Conservation (phyloP, 2,113 vertebrate species). For the Phrynosoma platyrhinos region DNA sequence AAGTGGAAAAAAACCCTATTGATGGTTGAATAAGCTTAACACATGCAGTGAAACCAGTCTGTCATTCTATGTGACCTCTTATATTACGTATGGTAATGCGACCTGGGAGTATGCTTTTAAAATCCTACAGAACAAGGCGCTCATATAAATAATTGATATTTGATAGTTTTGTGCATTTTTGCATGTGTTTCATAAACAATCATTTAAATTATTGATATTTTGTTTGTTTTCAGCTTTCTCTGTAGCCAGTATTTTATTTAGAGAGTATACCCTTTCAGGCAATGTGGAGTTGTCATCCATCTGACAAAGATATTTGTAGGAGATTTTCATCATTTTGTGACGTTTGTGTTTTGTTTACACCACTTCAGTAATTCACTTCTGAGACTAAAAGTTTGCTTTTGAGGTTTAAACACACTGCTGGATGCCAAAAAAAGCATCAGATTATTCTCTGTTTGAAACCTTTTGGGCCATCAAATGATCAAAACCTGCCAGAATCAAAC, state of each 20-base stretch:
- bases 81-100: slow-evolving; percentile 26
- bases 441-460: slow-evolving; percentile 71
- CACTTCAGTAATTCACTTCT: slow-evolving; percentile 75
- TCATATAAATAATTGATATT: slow-evolving; percentile 47
- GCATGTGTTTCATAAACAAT: slow-evolving; percentile 30
- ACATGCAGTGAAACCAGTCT: slow-evolving; percentile 9
- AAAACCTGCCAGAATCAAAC: slow-evolving; percentile 85
- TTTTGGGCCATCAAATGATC: slow-evolving; percentile 83
- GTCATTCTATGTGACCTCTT: slow-evolving; percentile 35
- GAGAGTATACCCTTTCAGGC: slow-evolving; percentile 52
- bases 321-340: slow-evolving; percentile 73
- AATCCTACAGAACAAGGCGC: slow-evolving; percentile 2
- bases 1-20: neutral
- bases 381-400: slow-evolving; percentile 73
- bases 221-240: slow-evolving; percentile 41
- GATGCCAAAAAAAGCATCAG: slow-evolving; percentile 72
- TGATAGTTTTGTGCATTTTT: slow-evolving; percentile 41
- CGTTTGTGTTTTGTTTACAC: slow-evolving; percentile 74
- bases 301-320: slow-evolving; percentile 74
- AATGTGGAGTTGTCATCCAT: slow-evolving; percentile 65
- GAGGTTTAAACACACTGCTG: slow-evolving; percentile 69
- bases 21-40: neutral
- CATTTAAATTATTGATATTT: slow-evolving; percentile 66
- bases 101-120: slow-evolving; percentile 16
- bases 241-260: slow-evolving; percentile 65